Evolutionary conservation across 2,888 invertebrate species (phyloP).

Genomic region (Lissonota sp.): DNA sequence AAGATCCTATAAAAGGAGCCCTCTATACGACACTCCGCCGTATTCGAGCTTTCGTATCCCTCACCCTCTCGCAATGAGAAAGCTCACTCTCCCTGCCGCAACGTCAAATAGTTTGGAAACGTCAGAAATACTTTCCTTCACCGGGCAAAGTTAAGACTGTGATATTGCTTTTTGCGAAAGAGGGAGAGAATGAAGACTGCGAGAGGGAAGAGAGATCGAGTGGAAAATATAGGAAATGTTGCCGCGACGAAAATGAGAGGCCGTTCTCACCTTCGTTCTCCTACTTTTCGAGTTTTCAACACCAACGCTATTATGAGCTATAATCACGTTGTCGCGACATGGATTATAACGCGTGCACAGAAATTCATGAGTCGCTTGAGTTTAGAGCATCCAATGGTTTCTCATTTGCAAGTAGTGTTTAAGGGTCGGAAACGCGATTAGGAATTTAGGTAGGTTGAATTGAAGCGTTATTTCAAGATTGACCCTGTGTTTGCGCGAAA

Average conservation of each 20-base stretch:
- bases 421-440: no score
- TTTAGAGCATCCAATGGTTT: no score
- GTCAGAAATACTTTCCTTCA: constrained; percentile 70
- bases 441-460: no score
- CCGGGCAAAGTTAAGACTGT: constrained; percentile 63
- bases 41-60: constrained; percentile 32
- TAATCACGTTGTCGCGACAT: no score
- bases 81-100: not conserved
- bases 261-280: no score
- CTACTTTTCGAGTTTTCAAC: no score
- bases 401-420: not conserved
- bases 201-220: not conserved
- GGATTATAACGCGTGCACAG: no score
- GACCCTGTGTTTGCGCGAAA: no score
- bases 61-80: constrained; percentile 14
- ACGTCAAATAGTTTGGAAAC: constrained; percentile 74
- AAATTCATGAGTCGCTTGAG: no score
- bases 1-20: constrained; percentile 12
- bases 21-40: constrained; percentile 25
- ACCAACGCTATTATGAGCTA: no score
- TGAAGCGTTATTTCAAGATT: no score
- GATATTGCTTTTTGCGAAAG: constrained; percentile 71
- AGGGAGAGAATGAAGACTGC: not conserved
- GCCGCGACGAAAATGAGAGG: not conserved
- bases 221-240: not conserved